Evolutionary conservation across 2,888 invertebrate genomes (phyloP).

Genomic region (Lasioglossum calceatum): DNA sequence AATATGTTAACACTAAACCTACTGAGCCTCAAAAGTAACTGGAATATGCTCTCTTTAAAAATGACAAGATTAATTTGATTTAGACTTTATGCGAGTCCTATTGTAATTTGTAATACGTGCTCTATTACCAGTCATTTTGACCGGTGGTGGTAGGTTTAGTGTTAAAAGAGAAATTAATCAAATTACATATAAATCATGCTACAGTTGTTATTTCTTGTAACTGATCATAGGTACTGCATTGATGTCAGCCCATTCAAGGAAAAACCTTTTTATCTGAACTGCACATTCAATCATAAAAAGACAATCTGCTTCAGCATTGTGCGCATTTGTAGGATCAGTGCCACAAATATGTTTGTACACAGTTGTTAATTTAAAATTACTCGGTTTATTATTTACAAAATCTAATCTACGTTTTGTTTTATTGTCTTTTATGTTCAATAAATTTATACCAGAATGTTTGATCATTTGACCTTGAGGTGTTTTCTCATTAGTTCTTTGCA

Average conservation of each 20-base stretch:
- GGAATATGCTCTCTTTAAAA: too few species aligned
- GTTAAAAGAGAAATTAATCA: neutral
- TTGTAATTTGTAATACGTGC: too few species aligned
- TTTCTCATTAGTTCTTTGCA: slow-evolving; percentile 85
- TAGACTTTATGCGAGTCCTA: too few species aligned
- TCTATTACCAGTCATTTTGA: too few species aligned
- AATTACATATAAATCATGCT: neutral
- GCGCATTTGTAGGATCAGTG: slow-evolving; percentile 85
- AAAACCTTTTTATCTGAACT: slow-evolving; percentile 85
- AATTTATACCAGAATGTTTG: slow-evolving; percentile 10
- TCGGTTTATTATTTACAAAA: slow-evolving; percentile 60
- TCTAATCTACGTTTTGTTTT: slow-evolving; percentile 52
- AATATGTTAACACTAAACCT: too few species aligned
- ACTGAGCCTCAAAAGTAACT: too few species aligned
- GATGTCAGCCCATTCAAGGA: slow-evolving; percentile 86
- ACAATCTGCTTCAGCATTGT: slow-evolving; percentile 90
- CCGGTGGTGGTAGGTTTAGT: too few species aligned
- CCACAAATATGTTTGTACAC: slow-evolving; percentile 86
- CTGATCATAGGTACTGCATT: slow-evolving; percentile 81
- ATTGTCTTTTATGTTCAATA: slow-evolving; percentile 21
- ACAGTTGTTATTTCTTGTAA: slow-evolving; percentile 27
- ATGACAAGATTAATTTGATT: too few species aligned
- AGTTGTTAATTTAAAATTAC: slow-evolving; percentile 85
- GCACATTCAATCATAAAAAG: slow-evolving; percentile 88
- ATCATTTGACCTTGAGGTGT: slow-evolving; percentile 84